Base-by-base conservation (phyloP, 2,797 vertebrate species). In the Ceryle rudis region DNA sequence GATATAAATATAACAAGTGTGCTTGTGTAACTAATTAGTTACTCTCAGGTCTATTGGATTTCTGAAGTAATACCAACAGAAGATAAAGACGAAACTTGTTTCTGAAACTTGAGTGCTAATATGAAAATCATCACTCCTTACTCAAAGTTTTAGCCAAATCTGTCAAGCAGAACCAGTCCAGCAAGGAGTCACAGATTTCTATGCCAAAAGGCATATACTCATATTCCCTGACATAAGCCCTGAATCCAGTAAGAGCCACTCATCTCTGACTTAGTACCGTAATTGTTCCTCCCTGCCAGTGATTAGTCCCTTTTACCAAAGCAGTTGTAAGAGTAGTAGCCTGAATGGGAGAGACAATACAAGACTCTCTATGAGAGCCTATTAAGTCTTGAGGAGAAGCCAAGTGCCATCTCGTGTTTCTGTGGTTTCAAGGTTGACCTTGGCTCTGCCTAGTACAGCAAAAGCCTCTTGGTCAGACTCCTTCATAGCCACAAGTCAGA, bases 401-500 rank as follows among this genome's bases (percentile, higher is more conserved):
- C 72, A 91, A 75, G 16, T 47, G 51, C 33, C 31, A 26, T 58
- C 64, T 89, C 49, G 18, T 6, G 19, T 90, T 95, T 87, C 83
- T 74, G 92, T 57, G 83, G 70, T 90, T 96, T 86, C 28, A 70
- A 44, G 21, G 26, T 1, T 89, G 91, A 94, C 90, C 78, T 89
- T 94, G 73, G 31, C 49, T 33, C 57, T 67, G 35, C 28, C 49
- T 60, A 70, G 28, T 62, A 33, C 18, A 60, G 47, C 15, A 79
- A 37, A 80, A 81, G 18, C 25, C 46, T 52, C 73, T 78, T 79
- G 66, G 66, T 89, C 64, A 44, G 42, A 64, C 7, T 49, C 14
- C 31, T 77, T 92, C 72, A n/a, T 13, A 58, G 52, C 19, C 62
- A 58, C 66, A 52, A 82, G 64, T 52, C 72, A 89, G 61, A 64